Base-by-base conservation (phyloP, 2,113 vertebrate species). In the Nymphicus hollandicus region DNA sequence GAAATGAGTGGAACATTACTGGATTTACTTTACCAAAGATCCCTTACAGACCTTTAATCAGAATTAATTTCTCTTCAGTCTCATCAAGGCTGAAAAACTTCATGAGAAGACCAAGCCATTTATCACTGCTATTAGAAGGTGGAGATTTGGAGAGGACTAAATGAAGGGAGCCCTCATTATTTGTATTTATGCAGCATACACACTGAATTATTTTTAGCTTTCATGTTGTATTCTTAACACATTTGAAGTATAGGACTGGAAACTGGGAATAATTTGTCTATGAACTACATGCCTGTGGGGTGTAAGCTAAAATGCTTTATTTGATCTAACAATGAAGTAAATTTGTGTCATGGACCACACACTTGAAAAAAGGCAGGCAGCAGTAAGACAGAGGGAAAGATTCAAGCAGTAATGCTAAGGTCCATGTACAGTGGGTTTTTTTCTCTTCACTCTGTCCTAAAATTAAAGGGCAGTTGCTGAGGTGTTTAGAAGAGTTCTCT, bases 181-280 rank as follows among this genome's bases (percentile, higher is more conserved):
- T 91, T 93, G 49, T 83, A 74, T 91, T 91, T 96, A 69, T 91
- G 80, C 28, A 89, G 61, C 52, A 61, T 66, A 22, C 52, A 53
- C 44, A 49, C 35, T 73, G 60, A 56, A 69, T 29, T 96, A 76
- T 93, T 85, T 91, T 94, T 90, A 95, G 72, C 53, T 92, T 95
- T 93, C n/a, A 33, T 80, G 65, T 64, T 92, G 83, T 77, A 79
- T 86, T 91, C 80, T 86, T 86, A 93, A 86, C 61, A 74, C 58
- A 81, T 92, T 91, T 90, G 63, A 95, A 96, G 69, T 89, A 81
- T 53, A 88, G 92, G 74, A 92, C 53, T 89, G 49, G 81, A 92
- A 96, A 95, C 90, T 88, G 88, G 86, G 87, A 97, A 94, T 95
- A 94, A 96, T 91, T 96, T 96, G 83, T 93, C 84, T 96, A 85